A percentile compares a stretch with the other conserved stretches of the same genome.
These are phyloP conservation scores for Heterocephalus glaber DNA, from an alignment of 2,113 vertebrate species.

Conservation along the genomic window DNA sequence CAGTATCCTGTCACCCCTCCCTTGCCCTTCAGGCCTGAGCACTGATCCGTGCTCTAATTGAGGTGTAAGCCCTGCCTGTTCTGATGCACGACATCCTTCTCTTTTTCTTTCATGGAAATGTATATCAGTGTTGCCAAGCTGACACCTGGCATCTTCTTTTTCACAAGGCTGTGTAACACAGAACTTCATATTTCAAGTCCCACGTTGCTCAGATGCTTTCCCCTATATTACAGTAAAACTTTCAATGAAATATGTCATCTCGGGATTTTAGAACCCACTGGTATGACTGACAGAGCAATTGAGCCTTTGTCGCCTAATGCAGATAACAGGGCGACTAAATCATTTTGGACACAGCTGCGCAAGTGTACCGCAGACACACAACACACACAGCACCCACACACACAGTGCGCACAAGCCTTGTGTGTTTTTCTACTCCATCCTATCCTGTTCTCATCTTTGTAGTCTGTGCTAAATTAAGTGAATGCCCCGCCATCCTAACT, in stretches of 20 bases:
- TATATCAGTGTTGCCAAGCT: neutral
- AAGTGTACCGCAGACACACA: neutral
- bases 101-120: slow-evolving; percentile 14
- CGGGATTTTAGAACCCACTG: neutral
- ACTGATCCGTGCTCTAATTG: neutral
- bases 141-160: neutral
- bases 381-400: neutral
- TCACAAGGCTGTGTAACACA: neutral
- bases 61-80: neutral
- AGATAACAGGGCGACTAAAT: neutral
- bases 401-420: neutral
- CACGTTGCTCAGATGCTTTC: neutral
- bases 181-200: slow-evolving; percentile 34
- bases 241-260: neutral
- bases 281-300: neutral
- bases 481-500: neutral
- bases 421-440: neutral
- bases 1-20: neutral
- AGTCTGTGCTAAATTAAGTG: neutral
- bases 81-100: neutral
- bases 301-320: slow-evolving; percentile 10
- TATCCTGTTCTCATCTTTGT: neutral
- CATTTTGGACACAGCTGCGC: neutral
- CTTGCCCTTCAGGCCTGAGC: neutral
- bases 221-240: slow-evolving; percentile 3